Evolutionary conservation across 2,797 vertebrate species (phyloP).

Genomic region (Holocentrus rufus): DNA sequence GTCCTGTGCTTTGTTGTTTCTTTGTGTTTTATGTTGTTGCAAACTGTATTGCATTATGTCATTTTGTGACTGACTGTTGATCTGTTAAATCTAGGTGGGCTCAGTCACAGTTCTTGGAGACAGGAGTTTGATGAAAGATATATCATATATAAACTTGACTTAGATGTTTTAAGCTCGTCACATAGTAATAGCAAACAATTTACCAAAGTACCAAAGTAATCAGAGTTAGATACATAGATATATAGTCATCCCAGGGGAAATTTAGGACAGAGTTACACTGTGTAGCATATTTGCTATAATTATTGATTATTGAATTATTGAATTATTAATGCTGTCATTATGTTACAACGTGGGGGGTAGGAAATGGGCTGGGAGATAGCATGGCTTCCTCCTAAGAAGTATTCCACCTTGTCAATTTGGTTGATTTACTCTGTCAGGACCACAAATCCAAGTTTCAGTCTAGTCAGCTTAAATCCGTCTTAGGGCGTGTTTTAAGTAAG

Average conservation of each 20-base stretch:
- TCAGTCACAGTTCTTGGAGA: too few relatives aligned
- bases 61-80: too few relatives aligned
- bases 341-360: background rate
- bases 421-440: conserved; percentile 13
- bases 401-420: background rate
- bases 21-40: too few relatives aligned
- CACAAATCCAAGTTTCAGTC: conserved; percentile 10
- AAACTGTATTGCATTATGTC: too few relatives aligned
- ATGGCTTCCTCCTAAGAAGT: conserved; percentile 13
- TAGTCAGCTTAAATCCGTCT: background rate
- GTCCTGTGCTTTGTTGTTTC: too few relatives aligned
- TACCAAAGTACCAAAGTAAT: background rate
- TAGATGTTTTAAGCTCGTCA: background rate
- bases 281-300: conserved; percentile 1
- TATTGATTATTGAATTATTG: too few relatives aligned
- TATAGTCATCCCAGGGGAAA: too few relatives aligned
- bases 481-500: conserved; percentile 8
- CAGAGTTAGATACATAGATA: background rate
- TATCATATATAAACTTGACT: too few relatives aligned
- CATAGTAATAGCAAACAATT: too few relatives aligned
- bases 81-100: too few relatives aligned
- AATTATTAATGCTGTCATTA: too few relatives aligned
- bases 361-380: background rate
- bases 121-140: too few relatives aligned
- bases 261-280: conserved; percentile 9